phyloP scores from a whole-genome alignment of 2,797 vertebrate species.

The Eulemur coronatus region DNA sequence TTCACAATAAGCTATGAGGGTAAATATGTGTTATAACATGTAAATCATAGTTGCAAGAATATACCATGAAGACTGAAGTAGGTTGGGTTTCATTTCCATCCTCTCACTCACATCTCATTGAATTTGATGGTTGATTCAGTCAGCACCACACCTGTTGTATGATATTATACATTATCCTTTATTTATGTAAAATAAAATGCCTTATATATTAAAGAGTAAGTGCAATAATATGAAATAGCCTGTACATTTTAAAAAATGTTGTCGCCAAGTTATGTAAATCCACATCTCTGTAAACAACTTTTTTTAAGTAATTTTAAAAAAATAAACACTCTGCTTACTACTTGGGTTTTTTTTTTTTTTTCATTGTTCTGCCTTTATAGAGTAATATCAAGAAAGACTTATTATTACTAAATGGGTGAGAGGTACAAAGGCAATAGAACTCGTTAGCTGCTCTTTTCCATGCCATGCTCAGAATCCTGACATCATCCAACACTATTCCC shows the following conservation, averaged over 20 bases:
- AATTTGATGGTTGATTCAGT: conserved; percentile 79
- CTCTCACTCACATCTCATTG: conserved; percentile 74
- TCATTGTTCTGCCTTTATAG: not conserved
- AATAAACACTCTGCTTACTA: conserved; percentile 86
- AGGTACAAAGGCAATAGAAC: not conserved
- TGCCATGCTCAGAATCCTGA: not conserved
- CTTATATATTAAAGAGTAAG: conserved; percentile 87
- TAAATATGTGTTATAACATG: conserved; percentile 73
- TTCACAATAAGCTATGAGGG: conserved; percentile 67
- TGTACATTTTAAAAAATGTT: conserved; percentile 86
- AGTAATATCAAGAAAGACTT: not conserved
- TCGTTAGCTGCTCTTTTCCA: not conserved
- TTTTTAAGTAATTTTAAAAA: conserved; percentile 87
- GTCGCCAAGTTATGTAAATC: conserved; percentile 85
- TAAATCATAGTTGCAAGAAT: conserved; percentile 79
- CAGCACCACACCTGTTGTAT: conserved; percentile 84
- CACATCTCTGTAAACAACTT: conserved; percentile 82
- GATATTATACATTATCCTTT: conserved; percentile 87
- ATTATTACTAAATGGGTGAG: not conserved
- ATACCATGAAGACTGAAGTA: conserved; percentile 76
- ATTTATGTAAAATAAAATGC: conserved; percentile 88
- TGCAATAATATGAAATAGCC: conserved; percentile 89
- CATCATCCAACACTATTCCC: not conserved
- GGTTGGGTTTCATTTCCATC: conserved; percentile 60
- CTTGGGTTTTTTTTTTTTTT: conserved; percentile 24